Conservation (phyloP, 2,113 vertebrate species). For the Notothenia coriiceps region DNA sequence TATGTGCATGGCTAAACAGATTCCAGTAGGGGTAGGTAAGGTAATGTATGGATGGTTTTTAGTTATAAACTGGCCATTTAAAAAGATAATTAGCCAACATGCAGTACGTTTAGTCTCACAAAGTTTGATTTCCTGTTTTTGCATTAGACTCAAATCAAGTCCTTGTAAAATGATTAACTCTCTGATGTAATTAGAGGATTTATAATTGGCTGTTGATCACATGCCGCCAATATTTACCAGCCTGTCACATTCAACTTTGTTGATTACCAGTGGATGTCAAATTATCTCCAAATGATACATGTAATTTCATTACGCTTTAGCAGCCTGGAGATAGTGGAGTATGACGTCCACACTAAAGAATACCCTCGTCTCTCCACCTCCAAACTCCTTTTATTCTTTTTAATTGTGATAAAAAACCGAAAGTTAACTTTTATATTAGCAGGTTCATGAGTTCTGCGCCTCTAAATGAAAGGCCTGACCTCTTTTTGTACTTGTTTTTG, state of each 20-base stretch:
- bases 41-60: too few relatives aligned
- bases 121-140: slow-evolving; percentile 43
- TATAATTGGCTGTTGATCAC: slow-evolving; percentile 47
- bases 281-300: slow-evolving; percentile 49
- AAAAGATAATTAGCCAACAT: not conserved
- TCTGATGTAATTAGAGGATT: slow-evolving; percentile 47
- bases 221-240: slow-evolving; percentile 28
- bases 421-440: not conserved
- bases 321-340: slow-evolving; percentile 20
- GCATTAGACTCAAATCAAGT: slow-evolving; percentile 22
- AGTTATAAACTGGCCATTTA: not conserved
- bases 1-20: not conserved
- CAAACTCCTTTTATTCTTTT: not conserved
- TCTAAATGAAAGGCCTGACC: slow-evolving; percentile 1
- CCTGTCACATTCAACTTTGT: slow-evolving; percentile 29
- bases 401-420: not conserved
- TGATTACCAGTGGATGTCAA: slow-evolving; percentile 41
- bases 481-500: slow-evolving; percentile 10
- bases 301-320: slow-evolving; percentile 37
- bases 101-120: not conserved
- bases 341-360: not conserved
- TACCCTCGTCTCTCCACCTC: not conserved
- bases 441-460: not conserved
- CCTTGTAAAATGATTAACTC: slow-evolving; percentile 43
- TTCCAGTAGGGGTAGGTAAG: not conserved